These are phyloP conservation scores for Schizopygopsis pylzovi DNA, from an alignment of 2,797 vertebrate genomes.

Conservation along the genomic window DNA sequence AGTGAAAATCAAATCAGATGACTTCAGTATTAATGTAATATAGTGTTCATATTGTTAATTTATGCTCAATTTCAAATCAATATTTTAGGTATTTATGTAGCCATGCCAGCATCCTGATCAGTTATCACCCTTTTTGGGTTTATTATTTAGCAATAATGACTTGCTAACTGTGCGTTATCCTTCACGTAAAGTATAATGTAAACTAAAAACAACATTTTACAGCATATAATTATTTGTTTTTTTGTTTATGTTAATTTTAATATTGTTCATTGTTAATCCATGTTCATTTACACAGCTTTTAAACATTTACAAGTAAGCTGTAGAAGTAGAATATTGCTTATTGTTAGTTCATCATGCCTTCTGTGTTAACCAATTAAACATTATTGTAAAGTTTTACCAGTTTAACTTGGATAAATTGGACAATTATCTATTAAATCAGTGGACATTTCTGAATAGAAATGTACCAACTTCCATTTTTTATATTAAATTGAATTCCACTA, in stretches of 20 bases:
- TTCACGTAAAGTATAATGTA: neutral
- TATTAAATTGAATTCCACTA: constrained; percentile 54
- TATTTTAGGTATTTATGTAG: neutral
- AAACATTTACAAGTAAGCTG: neutral
- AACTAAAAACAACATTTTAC: neutral
- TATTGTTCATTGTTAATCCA: neutral
- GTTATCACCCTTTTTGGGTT: neutral
- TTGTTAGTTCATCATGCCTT: neutral
- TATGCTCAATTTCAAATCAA: neutral
- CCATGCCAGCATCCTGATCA: neutral
- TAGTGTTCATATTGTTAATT: neutral
- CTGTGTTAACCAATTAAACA: neutral
- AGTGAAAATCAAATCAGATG: neutral
- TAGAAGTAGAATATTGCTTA: neutral
- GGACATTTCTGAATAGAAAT: constrained; percentile 41
- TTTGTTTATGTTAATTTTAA: neutral
- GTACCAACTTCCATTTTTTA: constrained; percentile 27
- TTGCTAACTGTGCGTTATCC: neutral
- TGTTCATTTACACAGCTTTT: too few species aligned
- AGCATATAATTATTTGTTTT: neutral
- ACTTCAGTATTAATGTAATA: neutral
- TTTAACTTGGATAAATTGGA: neutral
- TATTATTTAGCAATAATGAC: neutral
- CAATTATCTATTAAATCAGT: neutral
- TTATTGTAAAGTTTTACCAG: neutral